phyloP scores from a whole-genome alignment of 2,797 vertebrate species.

The Rachycentron canadum region DNA sequence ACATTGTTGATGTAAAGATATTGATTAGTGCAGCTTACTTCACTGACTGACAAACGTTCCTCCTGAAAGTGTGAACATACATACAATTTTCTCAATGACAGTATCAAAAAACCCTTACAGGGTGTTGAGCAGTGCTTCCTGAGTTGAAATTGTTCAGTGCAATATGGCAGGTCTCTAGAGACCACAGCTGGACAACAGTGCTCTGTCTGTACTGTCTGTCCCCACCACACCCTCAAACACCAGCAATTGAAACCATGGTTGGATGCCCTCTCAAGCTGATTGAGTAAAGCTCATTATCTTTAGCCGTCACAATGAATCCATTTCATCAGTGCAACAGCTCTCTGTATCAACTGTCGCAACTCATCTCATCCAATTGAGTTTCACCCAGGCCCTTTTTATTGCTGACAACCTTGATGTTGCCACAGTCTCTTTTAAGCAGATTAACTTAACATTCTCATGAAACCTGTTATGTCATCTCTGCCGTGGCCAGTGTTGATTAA shows the following conservation, averaged over 20 bases:
- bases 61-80: background rate
- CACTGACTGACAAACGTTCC: no score
- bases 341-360: conserved; percentile 79
- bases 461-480: conserved; percentile 58
- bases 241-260: conserved; percentile 61
- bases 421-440: conserved; percentile 75
- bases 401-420: conserved; percentile 72
- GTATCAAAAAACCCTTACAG: background rate
- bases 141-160: background rate
- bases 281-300: conserved; percentile 85
- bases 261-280: conserved; percentile 78
- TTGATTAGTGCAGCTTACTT: background rate
- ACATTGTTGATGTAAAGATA: conserved; percentile 4
- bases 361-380: conserved; percentile 82
- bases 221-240: conserved; percentile 13
- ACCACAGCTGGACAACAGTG: conserved; percentile 26
- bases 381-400: conserved; percentile 69
- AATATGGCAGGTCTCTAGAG: background rate
- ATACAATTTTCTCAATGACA: background rate
- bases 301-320: conserved; percentile 80
- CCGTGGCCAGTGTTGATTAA: conserved; percentile 57
- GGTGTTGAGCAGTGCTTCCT: conserved; percentile 15
- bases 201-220: conserved; percentile 31
- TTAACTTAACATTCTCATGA: conserved; percentile 72
- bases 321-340: conserved; percentile 76